phyloP scores from a whole-genome alignment of 2,888 invertebrate species.

The Rotaria sp. region DNA sequence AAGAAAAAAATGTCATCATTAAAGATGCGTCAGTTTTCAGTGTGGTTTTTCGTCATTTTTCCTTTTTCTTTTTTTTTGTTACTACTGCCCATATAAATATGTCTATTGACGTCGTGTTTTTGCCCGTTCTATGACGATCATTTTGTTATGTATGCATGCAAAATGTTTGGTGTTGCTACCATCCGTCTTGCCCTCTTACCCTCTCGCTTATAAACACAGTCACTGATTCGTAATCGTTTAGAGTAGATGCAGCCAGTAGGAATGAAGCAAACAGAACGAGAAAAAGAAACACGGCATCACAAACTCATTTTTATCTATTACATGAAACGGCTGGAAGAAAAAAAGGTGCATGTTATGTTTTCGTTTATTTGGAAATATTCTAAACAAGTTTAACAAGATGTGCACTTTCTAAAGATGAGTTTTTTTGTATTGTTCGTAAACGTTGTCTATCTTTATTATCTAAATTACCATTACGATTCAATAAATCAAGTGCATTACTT shows the following conservation, averaged over 20 bases:
- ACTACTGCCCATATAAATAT: background rate
- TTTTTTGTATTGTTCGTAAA: background rate
- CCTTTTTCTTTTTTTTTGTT: background rate
- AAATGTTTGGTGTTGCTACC: background rate
- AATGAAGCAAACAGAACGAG: background rate
- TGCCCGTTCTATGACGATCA: background rate
- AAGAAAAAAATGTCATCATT: background rate
- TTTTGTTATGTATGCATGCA: background rate
- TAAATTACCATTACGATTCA: background rate
- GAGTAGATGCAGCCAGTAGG: background rate
- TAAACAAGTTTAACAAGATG: slow-evolving; percentile 12
- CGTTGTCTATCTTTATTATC: background rate
- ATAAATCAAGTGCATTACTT: background rate
- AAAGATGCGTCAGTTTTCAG: background rate
- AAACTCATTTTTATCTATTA: no score
- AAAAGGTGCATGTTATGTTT: no score
- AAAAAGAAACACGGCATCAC: background rate
- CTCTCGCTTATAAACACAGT: background rate
- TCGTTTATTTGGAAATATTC: background rate
- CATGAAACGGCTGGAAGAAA: no score
- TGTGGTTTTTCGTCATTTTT: background rate
- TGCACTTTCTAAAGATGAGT: background rate
- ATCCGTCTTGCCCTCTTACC: background rate
- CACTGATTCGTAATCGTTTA: background rate
- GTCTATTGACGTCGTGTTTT: background rate